Conservation (phyloP, 2,888 invertebrate species). For the Morinoia aosen region DNA sequence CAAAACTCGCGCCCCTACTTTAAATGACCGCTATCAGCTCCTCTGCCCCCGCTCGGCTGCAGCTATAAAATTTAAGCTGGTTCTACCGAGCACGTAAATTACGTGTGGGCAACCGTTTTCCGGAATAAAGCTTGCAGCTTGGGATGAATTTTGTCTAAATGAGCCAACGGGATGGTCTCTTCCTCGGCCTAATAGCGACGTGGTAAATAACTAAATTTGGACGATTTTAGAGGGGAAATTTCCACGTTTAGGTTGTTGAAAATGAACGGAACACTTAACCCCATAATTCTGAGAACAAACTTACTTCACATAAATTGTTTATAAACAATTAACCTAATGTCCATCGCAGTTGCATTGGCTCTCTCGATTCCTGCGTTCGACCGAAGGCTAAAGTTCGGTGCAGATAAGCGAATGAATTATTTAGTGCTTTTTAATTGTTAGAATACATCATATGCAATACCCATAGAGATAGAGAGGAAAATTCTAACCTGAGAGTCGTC, state of each 20-base stretch:
- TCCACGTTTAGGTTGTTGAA: background rate
- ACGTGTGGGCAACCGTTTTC: background rate
- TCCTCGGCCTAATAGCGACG: background rate
- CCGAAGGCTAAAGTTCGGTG: background rate
- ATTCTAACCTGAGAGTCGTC: conserved; percentile 88
- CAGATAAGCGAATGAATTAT: background rate
- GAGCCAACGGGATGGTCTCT: background rate
- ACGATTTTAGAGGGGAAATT: background rate
- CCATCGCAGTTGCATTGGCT: background rate
- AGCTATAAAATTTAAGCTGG: background rate
- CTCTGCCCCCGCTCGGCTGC: background rate
- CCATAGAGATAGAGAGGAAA: background rate
- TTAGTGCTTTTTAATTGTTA: background rate
- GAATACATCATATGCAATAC: background rate
- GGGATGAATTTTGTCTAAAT: background rate
- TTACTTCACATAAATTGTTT: no score
- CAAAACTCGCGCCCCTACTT: conserved; percentile 27
- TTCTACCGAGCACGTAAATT: background rate
- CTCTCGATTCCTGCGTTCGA: background rate
- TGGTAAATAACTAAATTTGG: background rate
- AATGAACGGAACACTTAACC: background rate
- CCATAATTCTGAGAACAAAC: background rate
- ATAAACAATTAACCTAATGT: background rate
- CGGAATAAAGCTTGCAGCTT: background rate
- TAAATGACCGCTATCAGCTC: conserved; percentile 26